A percentile compares a stretch with the other conserved stretches of the same genome.
These are phyloP conservation scores for Lasioglossum malachurum DNA, from an alignment of 2,888 invertebrate species.

Conservation along the genomic window DNA sequence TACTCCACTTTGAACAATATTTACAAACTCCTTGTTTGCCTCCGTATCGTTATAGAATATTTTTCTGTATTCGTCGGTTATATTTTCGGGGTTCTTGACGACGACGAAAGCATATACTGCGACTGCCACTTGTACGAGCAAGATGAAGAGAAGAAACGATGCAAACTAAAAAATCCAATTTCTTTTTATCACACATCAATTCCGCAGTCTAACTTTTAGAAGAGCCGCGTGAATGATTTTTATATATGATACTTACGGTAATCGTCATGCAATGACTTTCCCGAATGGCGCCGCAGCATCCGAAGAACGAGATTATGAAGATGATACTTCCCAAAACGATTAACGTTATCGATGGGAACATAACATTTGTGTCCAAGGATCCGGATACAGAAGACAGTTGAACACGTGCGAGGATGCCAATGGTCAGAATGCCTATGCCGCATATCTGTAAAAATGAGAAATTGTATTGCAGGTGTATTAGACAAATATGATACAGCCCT, in stretches of 20 bases:
- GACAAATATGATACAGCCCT: background rate
- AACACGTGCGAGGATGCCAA: conserved; percentile 88
- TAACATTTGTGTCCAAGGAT: conserved; percentile 80
- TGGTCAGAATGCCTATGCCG: conserved; percentile 89
- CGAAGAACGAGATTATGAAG: conserved; percentile 84
- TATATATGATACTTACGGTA: conserved; percentile 79
- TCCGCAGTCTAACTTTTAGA: background rate
- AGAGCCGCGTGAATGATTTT: background rate
- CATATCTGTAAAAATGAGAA: conserved; percentile 87
- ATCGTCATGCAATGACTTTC: conserved; percentile 83
- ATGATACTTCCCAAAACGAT: conserved; percentile 90
- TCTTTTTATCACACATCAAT: background rate
- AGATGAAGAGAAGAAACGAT: conserved; percentile 89
- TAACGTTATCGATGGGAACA: conserved; percentile 88
- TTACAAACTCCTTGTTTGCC: conserved; percentile 86
- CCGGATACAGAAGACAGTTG: conserved; percentile 83
- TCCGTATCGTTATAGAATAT: conserved; percentile 83
- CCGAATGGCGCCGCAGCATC: conserved; percentile 82
- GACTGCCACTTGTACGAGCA: conserved; percentile 90
- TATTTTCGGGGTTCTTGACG: conserved; percentile 86
- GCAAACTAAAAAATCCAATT: conserved; percentile 87
- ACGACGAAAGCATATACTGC: conserved; percentile 89
- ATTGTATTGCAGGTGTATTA: background rate
- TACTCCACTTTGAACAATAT: conserved; percentile 88
- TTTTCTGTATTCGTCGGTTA: conserved; percentile 81